Percentiles rank a stretch among this genome's conserved stretches.
Conservation (phyloP, 1,140 invertebrate species). For the Drosophila biarmipes region DNA sequence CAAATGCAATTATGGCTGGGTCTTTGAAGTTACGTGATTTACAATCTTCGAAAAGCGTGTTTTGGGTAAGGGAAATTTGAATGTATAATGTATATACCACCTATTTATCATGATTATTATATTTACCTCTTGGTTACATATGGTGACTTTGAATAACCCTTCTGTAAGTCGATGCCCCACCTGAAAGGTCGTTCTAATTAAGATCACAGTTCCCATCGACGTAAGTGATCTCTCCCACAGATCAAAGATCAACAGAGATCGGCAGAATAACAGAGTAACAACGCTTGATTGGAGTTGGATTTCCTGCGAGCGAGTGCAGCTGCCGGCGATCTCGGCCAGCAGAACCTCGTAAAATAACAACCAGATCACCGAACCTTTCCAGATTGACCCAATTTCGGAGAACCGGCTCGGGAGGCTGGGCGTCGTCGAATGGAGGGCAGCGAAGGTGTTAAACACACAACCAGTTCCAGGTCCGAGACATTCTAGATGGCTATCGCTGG, state of each 20-base stretch:
- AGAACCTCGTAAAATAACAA: constrained; percentile 63
- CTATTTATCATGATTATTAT: not conserved
- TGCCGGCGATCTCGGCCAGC: constrained; percentile 22
- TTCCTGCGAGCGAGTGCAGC: constrained; percentile 35
- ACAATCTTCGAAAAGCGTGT: not conserved
- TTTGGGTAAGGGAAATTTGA: too few relatives aligned
- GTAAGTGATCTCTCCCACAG: not conserved
- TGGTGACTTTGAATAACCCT: not conserved
- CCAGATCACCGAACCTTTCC: constrained; percentile 78
- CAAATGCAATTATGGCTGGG: constrained; percentile 28
- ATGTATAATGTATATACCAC: too few relatives aligned
- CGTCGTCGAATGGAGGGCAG: constrained; percentile 32
- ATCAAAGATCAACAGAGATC: constrained; percentile 26
- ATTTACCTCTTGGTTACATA: not conserved
- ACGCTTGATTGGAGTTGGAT: constrained; percentile 49
- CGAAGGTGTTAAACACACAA: constrained; percentile 70
- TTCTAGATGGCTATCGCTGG: constrained; percentile 62
- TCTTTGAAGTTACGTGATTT: constrained; percentile 12
- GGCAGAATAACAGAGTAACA: constrained; percentile 22
- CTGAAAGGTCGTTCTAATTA: constrained; percentile 14
- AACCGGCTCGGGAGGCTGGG: constrained; percentile 59
- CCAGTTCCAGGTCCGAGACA: constrained; percentile 62
- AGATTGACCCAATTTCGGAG: constrained; percentile 69
- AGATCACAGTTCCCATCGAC: constrained; percentile 18
- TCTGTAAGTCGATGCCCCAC: not conserved